Percentiles rank a stretch among this genome's conserved stretches.
These are phyloP conservation scores for Melieria omissa DNA, from an alignment of 2,888 invertebrate species.

Conservation along the genomic window DNA sequence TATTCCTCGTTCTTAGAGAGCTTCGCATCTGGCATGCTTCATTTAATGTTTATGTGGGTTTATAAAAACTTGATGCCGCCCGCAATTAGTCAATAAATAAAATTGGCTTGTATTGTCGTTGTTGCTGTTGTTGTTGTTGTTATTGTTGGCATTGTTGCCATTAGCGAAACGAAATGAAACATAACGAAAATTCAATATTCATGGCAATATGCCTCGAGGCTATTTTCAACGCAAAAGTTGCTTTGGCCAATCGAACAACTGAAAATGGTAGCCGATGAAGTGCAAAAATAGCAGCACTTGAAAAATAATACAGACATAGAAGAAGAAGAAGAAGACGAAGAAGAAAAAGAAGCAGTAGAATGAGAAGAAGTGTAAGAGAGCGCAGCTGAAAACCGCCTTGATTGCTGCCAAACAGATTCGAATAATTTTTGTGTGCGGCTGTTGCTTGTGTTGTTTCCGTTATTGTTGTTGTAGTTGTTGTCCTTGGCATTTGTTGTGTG, in stretches of 20 bases:
- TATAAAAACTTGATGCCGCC: constrained; percentile 26
- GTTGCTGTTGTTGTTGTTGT: too few relatives aligned
- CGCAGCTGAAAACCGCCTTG: too few relatives aligned
- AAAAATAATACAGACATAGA: too few relatives aligned
- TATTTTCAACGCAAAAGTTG: constrained; percentile 23
- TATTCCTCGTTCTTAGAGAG: too few relatives aligned
- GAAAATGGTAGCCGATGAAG: background rate
- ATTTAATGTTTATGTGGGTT: constrained; percentile 28
- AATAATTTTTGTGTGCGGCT: too few relatives aligned
- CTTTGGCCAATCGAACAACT: background rate
- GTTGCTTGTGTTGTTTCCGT: too few relatives aligned
- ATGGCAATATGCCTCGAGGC: constrained; percentile 23
- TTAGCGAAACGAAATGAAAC: constrained; percentile 8
- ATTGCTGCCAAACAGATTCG: too few relatives aligned
- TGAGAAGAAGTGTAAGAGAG: too few relatives aligned
- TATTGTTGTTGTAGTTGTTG: constrained; percentile 12
- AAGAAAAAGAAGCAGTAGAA: too few relatives aligned
- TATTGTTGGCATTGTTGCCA: background rate
- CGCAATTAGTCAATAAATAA: constrained; percentile 27
- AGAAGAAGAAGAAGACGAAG: too few relatives aligned
- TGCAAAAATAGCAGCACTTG: background rate
- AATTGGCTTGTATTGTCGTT: background rate
- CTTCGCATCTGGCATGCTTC: constrained; percentile 20
- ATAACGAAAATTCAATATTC: constrained; percentile 32
- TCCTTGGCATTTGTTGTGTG: too few relatives aligned